Conservation (phyloP, 2,797 vertebrate genomes). For the Chaenodraco wilsoni region DNA sequence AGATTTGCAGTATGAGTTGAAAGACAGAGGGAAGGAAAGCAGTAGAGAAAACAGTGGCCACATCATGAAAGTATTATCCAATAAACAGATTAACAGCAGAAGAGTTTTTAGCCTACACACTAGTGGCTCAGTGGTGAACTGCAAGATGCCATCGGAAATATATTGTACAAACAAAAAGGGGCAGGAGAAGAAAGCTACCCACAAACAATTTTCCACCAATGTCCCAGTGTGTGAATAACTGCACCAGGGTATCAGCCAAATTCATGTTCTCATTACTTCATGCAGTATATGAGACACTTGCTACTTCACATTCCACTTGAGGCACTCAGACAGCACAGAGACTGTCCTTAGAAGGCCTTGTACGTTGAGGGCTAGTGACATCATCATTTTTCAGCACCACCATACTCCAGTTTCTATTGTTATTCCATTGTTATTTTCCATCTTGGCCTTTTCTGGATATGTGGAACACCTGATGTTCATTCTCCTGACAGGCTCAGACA, state of each 20-base stretch:
- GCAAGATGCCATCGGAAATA: conserved; percentile 24
- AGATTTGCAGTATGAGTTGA: conserved; percentile 9
- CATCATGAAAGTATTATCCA: conserved; percentile 31
- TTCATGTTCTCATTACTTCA: conserved; percentile 67
- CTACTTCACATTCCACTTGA: conserved; percentile 74
- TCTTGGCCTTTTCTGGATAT: conserved; percentile 65
- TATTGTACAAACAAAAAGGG: conserved; percentile 22
- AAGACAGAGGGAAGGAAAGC: conserved; percentile 7
- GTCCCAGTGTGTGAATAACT: conserved; percentile 42
- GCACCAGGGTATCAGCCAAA: conserved; percentile 39
- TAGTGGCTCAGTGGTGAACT: conserved; percentile 26
- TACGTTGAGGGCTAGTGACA: conserved; percentile 62
- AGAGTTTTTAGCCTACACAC: conserved; percentile 18
- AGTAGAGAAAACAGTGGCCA: conserved; percentile 13
- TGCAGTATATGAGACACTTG: conserved; percentile 62
- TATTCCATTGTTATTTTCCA: conserved; percentile 75
- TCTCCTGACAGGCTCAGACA: conserved; percentile 69
- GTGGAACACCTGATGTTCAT: conserved; percentile 65
- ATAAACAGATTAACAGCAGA: conserved; percentile 30
- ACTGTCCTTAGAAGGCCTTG: conserved; percentile 76
- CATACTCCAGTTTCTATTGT: conserved; percentile 60
- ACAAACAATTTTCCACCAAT: conserved; percentile 37
- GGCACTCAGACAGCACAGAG: conserved; percentile 68
- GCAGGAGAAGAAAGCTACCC: conserved; percentile 11
- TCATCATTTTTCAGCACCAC: conserved; percentile 61